Base-by-base conservation (phyloP, 2,888 invertebrate genomes). In the Trypoxylon attenuatum region DNA sequence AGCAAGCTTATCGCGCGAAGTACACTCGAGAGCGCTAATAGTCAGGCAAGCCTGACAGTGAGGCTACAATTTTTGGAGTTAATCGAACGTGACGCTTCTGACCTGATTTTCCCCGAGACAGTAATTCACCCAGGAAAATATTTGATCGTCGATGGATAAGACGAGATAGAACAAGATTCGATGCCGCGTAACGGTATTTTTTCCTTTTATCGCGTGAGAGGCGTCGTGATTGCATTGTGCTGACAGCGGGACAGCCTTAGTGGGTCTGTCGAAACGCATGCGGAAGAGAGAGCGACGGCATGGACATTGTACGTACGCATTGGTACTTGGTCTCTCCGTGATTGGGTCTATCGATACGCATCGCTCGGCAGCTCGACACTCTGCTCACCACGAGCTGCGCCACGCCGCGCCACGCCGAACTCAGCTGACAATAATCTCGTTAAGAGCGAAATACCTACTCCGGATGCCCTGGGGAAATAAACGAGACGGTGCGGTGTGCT, bases 341-440 rank as follows among this genome's bases (percentile, higher is more conserved):
- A 76, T 73, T 67, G 67, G 71, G 60, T 70, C 52, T 56, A 76
- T 76, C 76, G 74, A 75, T 67, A 69, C 76, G 62, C 57, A 66
- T 74, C 67, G 65, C 42, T 39, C 61, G 56, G 54, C 64, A 58
- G 62, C 62, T 73, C 41, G 76, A 47, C 52, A 45, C 43, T 45
- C 51, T 27, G 46, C 41, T 66, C n/a, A n/a, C n/a, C n/a, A n/a
- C n/a, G n/a, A n/a, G n/a, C n/a, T n/a, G n/a, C n/a, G n/a, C n/a
- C 13, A 10, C 54, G 64, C 76, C 63, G 66, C 42, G 29, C 62
- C 51, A 53, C 66, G 56, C 63, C 74, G 53, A 50, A 46, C 46
- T 46, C 52, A 27, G 42, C 42, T 66, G 65, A 75, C 77, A 72
- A 78, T 72, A 78, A 76, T 80, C 75, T 78, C 74, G 76, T 80